phyloP scores from a whole-genome alignment of 2,113 vertebrate species.

The Peucedramus taeniatus region DNA sequence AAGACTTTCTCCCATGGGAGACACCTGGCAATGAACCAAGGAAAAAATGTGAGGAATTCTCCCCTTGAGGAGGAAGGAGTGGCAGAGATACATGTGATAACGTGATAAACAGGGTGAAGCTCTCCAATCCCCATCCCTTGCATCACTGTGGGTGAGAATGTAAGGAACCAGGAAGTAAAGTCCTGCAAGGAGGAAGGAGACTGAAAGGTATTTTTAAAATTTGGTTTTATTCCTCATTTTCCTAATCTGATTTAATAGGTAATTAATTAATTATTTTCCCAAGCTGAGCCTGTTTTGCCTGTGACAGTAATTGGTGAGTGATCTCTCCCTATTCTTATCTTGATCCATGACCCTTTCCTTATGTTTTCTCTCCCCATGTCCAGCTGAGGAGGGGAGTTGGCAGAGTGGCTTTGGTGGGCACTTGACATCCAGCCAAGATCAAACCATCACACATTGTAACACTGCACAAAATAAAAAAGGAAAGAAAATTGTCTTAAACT shows the following conservation, averaged over 20 bases:
- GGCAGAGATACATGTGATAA: not conserved
- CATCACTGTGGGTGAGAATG: not conserved
- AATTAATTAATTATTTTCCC: not conserved
- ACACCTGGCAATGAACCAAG: not conserved
- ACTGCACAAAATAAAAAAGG: not conserved
- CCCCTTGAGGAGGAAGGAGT: not conserved
- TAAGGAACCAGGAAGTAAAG: not conserved
- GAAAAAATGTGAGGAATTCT: not conserved
- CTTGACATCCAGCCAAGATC: not conserved
- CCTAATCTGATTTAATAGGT: not conserved
- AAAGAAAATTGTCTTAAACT: not conserved
- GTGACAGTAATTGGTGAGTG: not conserved
- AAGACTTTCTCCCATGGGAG: not conserved
- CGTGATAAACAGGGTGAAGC: not conserved
- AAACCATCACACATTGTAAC: not conserved
- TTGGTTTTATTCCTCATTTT: not conserved
- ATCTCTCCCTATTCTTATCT: not conserved
- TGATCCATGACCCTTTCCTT: not conserved
- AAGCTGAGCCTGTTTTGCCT: not conserved
- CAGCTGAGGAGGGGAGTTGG: not conserved
- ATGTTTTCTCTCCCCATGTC: not conserved
- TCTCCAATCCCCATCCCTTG: not conserved
- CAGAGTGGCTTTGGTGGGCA: not conserved
- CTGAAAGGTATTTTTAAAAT: not conserved
- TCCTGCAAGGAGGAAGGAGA: not conserved